Conservation (phyloP, 1,140 invertebrate species). For the Drosophila arawakana region DNA sequence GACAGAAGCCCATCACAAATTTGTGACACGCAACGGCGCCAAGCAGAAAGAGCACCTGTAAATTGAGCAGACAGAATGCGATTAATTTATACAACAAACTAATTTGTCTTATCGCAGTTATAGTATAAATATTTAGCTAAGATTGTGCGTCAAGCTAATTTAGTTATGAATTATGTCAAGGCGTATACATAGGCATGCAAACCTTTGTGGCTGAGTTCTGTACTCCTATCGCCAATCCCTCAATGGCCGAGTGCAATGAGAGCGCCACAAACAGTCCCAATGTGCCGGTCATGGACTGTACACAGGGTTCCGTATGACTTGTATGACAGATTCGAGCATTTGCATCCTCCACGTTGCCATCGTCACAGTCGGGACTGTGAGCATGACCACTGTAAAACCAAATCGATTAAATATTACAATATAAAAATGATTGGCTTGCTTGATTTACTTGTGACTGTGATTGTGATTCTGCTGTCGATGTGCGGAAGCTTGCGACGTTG, state of each 20-base stretch:
- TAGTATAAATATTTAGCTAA: constrained; percentile 66
- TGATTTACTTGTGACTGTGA: constrained; percentile 45
- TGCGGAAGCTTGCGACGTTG: constrained; percentile 4
- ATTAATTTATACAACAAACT: constrained; percentile 40
- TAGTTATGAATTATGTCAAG: constrained; percentile 57
- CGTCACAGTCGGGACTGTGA: constrained; percentile 58
- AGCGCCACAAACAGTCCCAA: constrained; percentile 89
- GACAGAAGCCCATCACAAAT: constrained; percentile 91
- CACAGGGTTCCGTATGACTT: constrained; percentile 87
- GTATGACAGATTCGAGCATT: constrained; percentile 88
- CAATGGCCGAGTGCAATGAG: constrained; percentile 91
- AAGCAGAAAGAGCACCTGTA: constrained; percentile 88
- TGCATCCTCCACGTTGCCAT: constrained; percentile 82
- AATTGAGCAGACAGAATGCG: constrained; percentile 21
- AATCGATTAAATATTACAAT: constrained; percentile 21
- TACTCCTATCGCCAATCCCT: constrained; percentile 93
- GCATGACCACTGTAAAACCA: constrained; percentile 36
- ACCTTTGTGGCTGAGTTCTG: constrained; percentile 88
- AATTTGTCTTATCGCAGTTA: constrained; percentile 47
- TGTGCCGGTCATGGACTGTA: constrained; percentile 85
- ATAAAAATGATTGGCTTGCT: neutral
- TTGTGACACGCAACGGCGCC: constrained; percentile 91
- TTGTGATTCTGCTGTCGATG: constrained; percentile 29
- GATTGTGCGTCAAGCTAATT: constrained; percentile 39
- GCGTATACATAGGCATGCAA: constrained; percentile 68